These are phyloP conservation scores for Agriopis leucophaearia DNA, from an alignment of 2,888 invertebrate species.

Conservation along the genomic window DNA sequence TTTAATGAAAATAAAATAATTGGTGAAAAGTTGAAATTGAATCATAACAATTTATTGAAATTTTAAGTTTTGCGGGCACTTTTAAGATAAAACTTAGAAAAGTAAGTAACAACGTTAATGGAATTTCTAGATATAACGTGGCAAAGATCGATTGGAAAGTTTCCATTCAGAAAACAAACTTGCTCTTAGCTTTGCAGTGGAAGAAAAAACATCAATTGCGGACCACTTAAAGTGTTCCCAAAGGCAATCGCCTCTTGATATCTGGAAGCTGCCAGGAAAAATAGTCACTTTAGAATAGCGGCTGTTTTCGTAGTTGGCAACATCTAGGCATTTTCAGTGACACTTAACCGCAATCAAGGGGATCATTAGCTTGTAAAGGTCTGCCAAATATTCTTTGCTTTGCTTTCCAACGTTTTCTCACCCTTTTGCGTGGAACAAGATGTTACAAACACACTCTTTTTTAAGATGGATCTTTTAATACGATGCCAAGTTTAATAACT, in stretches of 20 bases:
- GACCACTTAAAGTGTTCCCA: constrained; percentile 74
- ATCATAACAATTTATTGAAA: background rate
- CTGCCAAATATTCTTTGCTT: constrained; percentile 84
- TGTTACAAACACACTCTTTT: constrained; percentile 74
- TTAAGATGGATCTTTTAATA: constrained; percentile 62
- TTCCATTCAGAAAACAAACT: constrained; percentile 29
- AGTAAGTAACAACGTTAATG: constrained; percentile 20
- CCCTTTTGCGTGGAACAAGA: constrained; percentile 75
- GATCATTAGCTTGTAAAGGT: constrained; percentile 84
- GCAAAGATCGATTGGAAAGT: constrained; percentile 27
- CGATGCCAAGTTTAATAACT: constrained; percentile 69
- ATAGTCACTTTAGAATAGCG: constrained; percentile 80
- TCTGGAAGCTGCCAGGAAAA: constrained; percentile 80
- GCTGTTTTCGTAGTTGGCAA: constrained; percentile 84
- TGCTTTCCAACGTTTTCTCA: constrained; percentile 74
- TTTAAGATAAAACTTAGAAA: constrained; percentile 7
- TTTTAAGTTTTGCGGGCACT: background rate
- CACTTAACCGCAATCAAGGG: constrained; percentile 85
- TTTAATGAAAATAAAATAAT: constrained; percentile 2
- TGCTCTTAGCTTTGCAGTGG: constrained; percentile 18
- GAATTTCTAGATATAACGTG: constrained; percentile 23
- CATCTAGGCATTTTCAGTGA: constrained; percentile 82
- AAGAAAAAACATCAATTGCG: constrained; percentile 62
- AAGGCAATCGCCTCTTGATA: constrained; percentile 82
- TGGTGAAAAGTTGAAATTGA: constrained; percentile 6